Conservation (phyloP, 2,113 vertebrate species). For the Capreolus pygargus region DNA sequence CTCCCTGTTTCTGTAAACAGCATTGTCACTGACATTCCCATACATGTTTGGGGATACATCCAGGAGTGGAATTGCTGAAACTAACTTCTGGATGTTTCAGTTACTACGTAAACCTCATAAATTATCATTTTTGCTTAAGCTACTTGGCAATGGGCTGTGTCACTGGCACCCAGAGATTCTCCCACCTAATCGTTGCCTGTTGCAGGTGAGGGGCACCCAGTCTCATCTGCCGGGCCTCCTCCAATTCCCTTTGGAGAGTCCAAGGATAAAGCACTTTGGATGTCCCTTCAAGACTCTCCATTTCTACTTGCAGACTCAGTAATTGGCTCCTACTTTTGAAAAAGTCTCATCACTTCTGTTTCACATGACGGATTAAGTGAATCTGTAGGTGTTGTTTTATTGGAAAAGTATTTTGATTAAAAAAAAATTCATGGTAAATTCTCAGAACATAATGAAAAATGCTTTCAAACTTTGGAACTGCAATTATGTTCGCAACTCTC, state of each 20-base stretch:
- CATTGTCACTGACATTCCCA: background rate
- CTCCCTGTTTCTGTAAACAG: background rate
- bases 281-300: background rate
- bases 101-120: background rate
- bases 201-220: background rate
- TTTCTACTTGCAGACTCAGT: background rate
- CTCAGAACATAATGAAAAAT: constrained; percentile 27
- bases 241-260: background rate
- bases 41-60: background rate
- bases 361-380: background rate
- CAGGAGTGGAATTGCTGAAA: background rate
- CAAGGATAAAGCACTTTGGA: background rate
- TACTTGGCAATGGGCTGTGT: background rate
- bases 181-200: background rate
- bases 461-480: constrained; percentile 40
- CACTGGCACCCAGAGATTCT: background rate
- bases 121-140: background rate
- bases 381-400: constrained; percentile 28
- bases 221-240: background rate
- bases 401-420: constrained; percentile 37
- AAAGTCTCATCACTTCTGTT: background rate
- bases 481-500: constrained; percentile 57
- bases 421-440: background rate
- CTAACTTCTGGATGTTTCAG: background rate
- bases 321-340: background rate